Conservation (phyloP, 2,113 vertebrate species). For the Oncorhynchus masou region DNA sequence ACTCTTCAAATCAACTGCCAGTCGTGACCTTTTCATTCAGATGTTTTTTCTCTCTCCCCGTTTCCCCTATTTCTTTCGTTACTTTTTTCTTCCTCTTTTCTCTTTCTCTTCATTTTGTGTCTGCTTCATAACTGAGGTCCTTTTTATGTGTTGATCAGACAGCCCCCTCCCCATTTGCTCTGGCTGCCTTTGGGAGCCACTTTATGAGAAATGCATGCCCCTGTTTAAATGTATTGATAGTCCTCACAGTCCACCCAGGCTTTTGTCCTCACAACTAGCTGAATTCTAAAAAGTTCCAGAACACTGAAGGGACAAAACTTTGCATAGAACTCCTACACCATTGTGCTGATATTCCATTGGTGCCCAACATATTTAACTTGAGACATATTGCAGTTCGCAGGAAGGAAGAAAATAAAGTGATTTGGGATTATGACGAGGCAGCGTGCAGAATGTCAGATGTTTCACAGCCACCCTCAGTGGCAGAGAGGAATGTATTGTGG, state of each 20-base stretch:
- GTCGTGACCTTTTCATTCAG: slow-evolving; percentile 78
- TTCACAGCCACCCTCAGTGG: slow-evolving; percentile 63
- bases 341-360: slow-evolving; percentile 51
- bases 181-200: slow-evolving; percentile 58
- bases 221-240: slow-evolving; percentile 71
- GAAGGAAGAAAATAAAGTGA: slow-evolving; percentile 25
- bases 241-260: slow-evolving; percentile 55
- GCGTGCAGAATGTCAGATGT: slow-evolving; percentile 58
- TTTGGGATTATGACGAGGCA: slow-evolving; percentile 24
- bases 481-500: slow-evolving; percentile 74
- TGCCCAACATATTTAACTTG: slow-evolving; percentile 64
- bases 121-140: slow-evolving; percentile 72
- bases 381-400: slow-evolving; percentile 64
- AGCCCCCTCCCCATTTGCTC: slow-evolving; percentile 56
- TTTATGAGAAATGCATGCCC: slow-evolving; percentile 74
- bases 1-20: slow-evolving; percentile 85
- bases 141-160: slow-evolving; percentile 74
- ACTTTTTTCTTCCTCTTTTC: slow-evolving; percentile 37
- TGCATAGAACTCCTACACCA: slow-evolving; percentile 19
- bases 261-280: slow-evolving; percentile 59
- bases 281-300: slow-evolving; percentile 64
- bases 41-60: slow-evolving; percentile 65
- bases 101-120: slow-evolving; percentile 22
- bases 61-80: slow-evolving; percentile 65
- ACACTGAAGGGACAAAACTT: slow-evolving; percentile 41